Conservation (phyloP, 2,888 invertebrate species). For the Dynastes maya region DNA sequence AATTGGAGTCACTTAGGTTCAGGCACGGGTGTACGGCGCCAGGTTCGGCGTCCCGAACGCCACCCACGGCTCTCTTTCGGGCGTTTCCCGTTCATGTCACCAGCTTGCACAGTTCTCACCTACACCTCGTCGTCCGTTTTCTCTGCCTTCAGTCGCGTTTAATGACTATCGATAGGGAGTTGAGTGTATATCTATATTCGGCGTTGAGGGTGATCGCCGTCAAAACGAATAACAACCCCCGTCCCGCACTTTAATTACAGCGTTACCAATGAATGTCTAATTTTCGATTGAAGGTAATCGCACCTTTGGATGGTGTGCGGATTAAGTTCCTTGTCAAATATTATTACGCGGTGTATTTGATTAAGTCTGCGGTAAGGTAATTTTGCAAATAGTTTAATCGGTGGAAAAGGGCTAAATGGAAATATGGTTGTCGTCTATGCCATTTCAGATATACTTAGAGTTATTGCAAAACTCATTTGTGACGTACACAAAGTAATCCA, state of each 20-base stretch:
- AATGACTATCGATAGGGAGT: constrained; percentile 31
- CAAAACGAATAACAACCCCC: constrained; percentile 7
- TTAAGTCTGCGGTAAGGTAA: not conserved
- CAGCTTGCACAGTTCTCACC: constrained; percentile 47
- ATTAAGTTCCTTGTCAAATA: too few species aligned
- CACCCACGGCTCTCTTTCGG: constrained; percentile 41
- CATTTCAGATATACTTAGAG: too few species aligned
- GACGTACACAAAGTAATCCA: too few species aligned
- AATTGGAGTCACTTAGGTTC: constrained; percentile 51
- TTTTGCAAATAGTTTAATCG: not conserved
- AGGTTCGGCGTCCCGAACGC: constrained; percentile 53
- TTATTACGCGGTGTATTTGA: too few species aligned
- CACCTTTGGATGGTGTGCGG: not conserved
- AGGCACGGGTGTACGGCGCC: constrained; percentile 53
- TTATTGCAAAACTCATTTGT: too few species aligned
- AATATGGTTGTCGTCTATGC: too few species aligned
- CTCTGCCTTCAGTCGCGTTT: constrained; percentile 24
- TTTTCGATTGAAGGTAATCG: constrained; percentile 10
- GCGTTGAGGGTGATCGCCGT: constrained; percentile 11
- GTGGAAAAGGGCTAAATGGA: too few species aligned
- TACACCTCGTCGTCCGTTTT: not conserved
- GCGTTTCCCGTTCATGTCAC: constrained; percentile 50
- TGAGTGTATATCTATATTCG: constrained; percentile 17
- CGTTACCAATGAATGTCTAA: constrained; percentile 1
- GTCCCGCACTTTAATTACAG: constrained; percentile 31